Evolutionary conservation across 1,140 invertebrate species (phyloP), one percentile per base, ranked within the genome.

Genomic region (Archegozetes longisetosus): DNA sequence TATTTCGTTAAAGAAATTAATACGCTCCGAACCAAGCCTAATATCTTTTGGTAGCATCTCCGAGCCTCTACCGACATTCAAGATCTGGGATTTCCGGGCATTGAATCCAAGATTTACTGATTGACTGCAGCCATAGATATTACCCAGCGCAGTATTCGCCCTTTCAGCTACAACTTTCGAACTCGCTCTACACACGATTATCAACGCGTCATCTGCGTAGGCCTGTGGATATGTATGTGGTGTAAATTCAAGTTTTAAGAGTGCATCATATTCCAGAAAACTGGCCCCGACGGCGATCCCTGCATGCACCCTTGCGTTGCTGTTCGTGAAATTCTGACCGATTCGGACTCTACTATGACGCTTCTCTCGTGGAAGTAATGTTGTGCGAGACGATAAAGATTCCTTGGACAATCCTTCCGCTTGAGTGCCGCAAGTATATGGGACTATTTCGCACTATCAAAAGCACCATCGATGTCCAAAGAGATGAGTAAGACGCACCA

Each of bases 231-330:
- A 6, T 12, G 9, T 9, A 28, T 27, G 23, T 9, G 2, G 9
- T 2, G 55, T 29, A 13, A 58, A 22, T 1, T 58, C 12, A 12
- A 52, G 22, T 53, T 58, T 52, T 13, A 58, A 32, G 17, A 58
- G 23, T 17, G 17, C 23, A 23, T 58, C 55, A 20, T 58, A 58
- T 58, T 58, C 55, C 55, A 58, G 13, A 58, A 53, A 14, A 47
- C 2, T 3, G 55, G 55, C 1, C 32, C 29, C 3, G 26, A 58
- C 20, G 29, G n/a, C 12, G 55, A 53, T 50, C 55, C 55, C 28
- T 58, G 55, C 12, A 29, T 26, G 17, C 55, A 58, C 1, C 55
- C 55, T 9, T 29, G 2, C 12, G 32, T 58, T 23, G 28, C 3
- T 27, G 3, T 1, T 29, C 32, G 27, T 13, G 29, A 9, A 17